Base-by-base conservation (phyloP, 1,140 invertebrate species). In the Catajapyx aquilonaris region DNA sequence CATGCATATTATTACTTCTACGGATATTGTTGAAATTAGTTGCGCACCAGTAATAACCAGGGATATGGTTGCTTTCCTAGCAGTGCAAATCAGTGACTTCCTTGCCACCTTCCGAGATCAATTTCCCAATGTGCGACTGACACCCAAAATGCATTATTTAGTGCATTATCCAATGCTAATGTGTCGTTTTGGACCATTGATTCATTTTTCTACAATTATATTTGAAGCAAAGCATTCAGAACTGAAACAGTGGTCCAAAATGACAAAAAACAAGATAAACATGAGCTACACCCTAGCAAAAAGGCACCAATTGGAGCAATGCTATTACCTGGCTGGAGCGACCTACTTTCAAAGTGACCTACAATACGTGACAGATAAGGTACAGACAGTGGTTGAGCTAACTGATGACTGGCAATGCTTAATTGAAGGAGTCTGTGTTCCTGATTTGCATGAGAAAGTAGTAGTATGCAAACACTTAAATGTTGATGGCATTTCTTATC, bases 191-290 rank as follows among this genome's bases (percentile, higher is more conserved):
- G 23, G 23, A 28, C 23, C 23, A 7, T 13, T 28, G 7, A 28
- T 13, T 9, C 23, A 28, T 28, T 28, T 7, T 28, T 28, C 23
- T 9, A 28, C 23, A 28, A 28, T 28, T 28, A 7, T 7, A 28
- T 28, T 28, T 28, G 23, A 28, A 28, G 7, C 23, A 28, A 28
- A 28, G 23, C 23, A 28, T 28, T 28, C 23, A 28, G 23, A 28
- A 9, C 7, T 28, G 23, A 9, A 7, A 28, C 7, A 9, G 13
- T 28, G 23, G 23, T 7, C 23, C 7, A 7, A 28, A 13, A 9
- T 28, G 13, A 28, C 23, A 28, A 28, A 28, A 28, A 28, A 28
- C 23, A 9, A 9, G 7, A 28, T 9, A 28, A 28, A 28, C 13
- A 28, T 28, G 7, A 28, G 23, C 23, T 28, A 9, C 7, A 28